Base-by-base conservation (phyloP, 2,888 invertebrate genomes). In the Trachelus iudaicus region DNA sequence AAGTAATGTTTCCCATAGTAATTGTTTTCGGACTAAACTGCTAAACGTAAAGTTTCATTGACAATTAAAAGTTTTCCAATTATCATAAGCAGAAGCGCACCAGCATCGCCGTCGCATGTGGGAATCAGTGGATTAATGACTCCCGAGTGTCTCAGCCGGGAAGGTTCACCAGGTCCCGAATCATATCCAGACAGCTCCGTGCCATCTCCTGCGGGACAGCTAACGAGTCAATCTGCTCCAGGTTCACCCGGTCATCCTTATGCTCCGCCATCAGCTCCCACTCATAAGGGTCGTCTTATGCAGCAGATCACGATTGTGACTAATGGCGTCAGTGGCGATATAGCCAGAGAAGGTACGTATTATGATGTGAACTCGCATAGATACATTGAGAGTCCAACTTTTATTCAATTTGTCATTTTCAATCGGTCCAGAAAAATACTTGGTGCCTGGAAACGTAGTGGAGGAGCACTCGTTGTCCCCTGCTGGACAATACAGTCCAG, bases 81-180 rank as follows among this genome's bases (percentile, higher is more conserved):
- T 75, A 81, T 83, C 82, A 76, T 75, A 85, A 89, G 31, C 91
- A 97, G 98, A 92, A 98, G 97, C 91, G 98, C 98, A 76, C 98
- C 98, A 69, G 97, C 98, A 79, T 98, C 98, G 69, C 98, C 98
- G 81, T 98, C 97, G 88, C 98, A 98, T 89, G 96, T 97, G 91
- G 96, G 97, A 89, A 95, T 96, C 92, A 95, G 96, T 79, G 97
- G 96, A 73, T 93, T 97, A 85, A 95, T 96, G 92, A 97, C 97
- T 81, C 97, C 97, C 15, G 97, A 97, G 90, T 94, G 94, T 84
- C 92, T 97, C 84, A 98, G 98, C 68, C 94, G 98, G 85, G 98
- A 98, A 93, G 97, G 97, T 88, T 98, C 98, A 79, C 98, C 98
- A 0, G 95, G 96, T 84, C 96, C 97, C 82, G 96, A 96, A 90